These are phyloP conservation scores for Synanthedon vespiformis DNA, from an alignment of 2,888 invertebrate genomes.

Conservation along the genomic window DNA sequence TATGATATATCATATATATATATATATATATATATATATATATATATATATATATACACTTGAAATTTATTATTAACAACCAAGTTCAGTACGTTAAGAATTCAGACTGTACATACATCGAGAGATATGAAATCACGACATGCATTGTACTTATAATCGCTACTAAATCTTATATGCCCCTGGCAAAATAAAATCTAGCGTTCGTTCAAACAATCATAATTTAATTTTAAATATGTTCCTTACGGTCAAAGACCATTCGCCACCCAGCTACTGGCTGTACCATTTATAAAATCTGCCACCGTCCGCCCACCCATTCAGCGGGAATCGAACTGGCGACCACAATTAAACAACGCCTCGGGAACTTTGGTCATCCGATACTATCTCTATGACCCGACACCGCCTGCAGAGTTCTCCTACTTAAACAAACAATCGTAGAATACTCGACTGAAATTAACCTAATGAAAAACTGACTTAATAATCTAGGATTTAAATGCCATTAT, in stretches of 20 bases:
- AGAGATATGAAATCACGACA: too few species aligned
- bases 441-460: neutral
- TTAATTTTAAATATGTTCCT: too few species aligned
- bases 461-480: neutral
- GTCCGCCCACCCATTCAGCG: conserved; percentile 38
- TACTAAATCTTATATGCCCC: too few species aligned
- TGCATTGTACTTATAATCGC: too few species aligned
- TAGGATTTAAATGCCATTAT: neutral
- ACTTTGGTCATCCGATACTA: conserved; percentile 49
- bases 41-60: too few species aligned
- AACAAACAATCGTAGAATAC: neutral
- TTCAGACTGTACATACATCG: too few species aligned
- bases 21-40: too few species aligned
- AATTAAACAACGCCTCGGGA: conserved; percentile 56
- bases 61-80: too few species aligned
- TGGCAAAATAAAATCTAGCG: too few species aligned
- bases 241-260: conserved; percentile 7
- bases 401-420: conserved; percentile 19
- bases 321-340: conserved; percentile 27
- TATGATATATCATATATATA: too few species aligned
- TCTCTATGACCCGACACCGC: conserved; percentile 44
- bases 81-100: too few species aligned
- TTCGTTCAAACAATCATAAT: too few species aligned
- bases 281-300: conserved; percentile 44
- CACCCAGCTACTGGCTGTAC: conserved; percentile 42